phyloP scores from a whole-genome alignment of 1,140 invertebrate species.

The Ladona fulva region DNA sequence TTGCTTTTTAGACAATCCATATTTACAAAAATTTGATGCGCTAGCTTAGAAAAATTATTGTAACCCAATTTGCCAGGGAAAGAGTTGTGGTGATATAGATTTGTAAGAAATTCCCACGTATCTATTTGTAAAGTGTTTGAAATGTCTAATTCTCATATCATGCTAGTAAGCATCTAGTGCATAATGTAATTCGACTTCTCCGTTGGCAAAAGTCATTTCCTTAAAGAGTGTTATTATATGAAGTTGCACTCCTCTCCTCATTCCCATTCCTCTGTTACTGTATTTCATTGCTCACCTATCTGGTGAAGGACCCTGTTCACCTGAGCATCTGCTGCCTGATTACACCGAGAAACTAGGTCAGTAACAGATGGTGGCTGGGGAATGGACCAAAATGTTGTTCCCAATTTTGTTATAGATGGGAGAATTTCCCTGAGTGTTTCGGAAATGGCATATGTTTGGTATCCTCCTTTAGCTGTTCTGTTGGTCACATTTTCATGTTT shows the following conservation, averaged over 20 bases:
- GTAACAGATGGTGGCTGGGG: background rate
- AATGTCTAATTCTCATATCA: too few relatives aligned
- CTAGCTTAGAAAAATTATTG: too few relatives aligned
- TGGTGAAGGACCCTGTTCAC: background rate
- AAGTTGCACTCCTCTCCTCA: background rate
- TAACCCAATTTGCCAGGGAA: too few relatives aligned
- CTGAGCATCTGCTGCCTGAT: background rate
- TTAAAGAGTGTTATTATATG: background rate
- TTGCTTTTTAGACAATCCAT: too few relatives aligned
- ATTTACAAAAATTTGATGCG: too few relatives aligned
- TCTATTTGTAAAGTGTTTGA: too few relatives aligned
- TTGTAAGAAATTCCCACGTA: too few relatives aligned
- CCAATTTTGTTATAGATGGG: background rate
- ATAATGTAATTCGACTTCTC: too few relatives aligned
- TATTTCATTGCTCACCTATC: conserved; percentile 1
- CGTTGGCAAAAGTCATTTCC: too few relatives aligned
- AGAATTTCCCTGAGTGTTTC: background rate
- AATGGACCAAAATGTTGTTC: background rate
- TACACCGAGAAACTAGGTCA: background rate
- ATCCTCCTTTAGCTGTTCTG: background rate
- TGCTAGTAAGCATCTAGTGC: too few relatives aligned
- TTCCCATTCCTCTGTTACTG: background rate
- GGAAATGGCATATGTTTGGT: background rate
- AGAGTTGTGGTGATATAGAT: too few relatives aligned
- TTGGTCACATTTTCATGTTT: background rate